phyloP scores from a whole-genome alignment of 2,797 vertebrate genomes.

The Leptatherina wallacei region DNA sequence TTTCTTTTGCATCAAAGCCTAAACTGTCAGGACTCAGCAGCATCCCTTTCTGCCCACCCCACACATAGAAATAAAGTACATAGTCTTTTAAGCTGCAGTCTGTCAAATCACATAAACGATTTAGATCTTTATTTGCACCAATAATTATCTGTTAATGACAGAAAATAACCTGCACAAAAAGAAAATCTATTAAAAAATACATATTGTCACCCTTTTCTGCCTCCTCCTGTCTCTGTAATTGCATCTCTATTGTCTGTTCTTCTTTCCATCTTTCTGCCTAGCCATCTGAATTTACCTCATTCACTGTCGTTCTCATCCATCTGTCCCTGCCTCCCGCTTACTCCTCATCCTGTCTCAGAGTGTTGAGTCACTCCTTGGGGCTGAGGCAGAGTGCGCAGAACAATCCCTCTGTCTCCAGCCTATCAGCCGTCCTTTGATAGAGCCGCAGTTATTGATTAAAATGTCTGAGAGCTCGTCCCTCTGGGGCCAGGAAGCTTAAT shows the following conservation, averaged over 20 bases:
- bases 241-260: conserved; percentile 55
- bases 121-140: conserved; percentile 25
- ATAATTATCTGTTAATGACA: conserved; percentile 53
- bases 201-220: conserved; percentile 38
- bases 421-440: conserved; percentile 81
- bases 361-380: conserved; percentile 77
- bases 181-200: conserved; percentile 53
- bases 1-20: conserved; percentile 12
- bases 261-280: conserved; percentile 36
- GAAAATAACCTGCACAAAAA: conserved; percentile 63
- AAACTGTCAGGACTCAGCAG: conserved; percentile 22
- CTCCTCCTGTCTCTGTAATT: conserved; percentile 52
- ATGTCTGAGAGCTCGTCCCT: conserved; percentile 79
- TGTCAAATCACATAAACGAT: conserved; percentile 50
- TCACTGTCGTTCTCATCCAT: conserved; percentile 64
- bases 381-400: conserved; percentile 73
- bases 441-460: conserved; percentile 82
- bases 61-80: conserved; percentile 22
- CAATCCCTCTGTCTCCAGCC: conserved; percentile 79
- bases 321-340: conserved; percentile 53
- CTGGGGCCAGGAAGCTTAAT: conserved; percentile 78
- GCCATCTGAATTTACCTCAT: conserved; percentile 58
- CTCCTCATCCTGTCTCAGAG: conserved; percentile 63
- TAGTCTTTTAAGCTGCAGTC: conserved; percentile 43
- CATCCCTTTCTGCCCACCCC: neutral